These are phyloP conservation scores for Podabrus alpinus DNA, from an alignment of 2,888 invertebrate species.

Conservation along the genomic window DNA sequence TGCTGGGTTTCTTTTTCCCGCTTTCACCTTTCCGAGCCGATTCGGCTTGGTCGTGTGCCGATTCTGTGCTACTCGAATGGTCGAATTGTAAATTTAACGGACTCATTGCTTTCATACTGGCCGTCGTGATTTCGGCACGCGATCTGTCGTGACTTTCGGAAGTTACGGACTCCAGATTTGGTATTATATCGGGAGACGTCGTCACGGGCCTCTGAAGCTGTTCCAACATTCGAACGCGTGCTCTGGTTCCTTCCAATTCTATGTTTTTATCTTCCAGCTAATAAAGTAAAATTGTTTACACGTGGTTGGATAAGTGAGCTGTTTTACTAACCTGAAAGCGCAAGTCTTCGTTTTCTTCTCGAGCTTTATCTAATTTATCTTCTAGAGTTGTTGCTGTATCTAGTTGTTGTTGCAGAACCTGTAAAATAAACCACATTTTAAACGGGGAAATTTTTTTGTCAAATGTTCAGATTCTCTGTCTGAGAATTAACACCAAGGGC, in stretches of 20 bases:
- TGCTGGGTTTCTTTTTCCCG: conserved; percentile 62
- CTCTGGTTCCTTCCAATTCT: conserved; percentile 81
- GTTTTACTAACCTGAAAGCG: conserved; percentile 70
- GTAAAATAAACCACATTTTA: conserved; percentile 44
- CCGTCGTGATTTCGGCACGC: conserved; percentile 56
- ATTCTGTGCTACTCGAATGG: conserved; percentile 68
- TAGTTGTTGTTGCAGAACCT: conserved; percentile 75
- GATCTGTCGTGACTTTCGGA: conserved; percentile 54
- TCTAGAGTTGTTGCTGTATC: conserved; percentile 69
- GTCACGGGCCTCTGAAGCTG: conserved; percentile 51
- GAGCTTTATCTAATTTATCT: conserved; percentile 72
- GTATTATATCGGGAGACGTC: conserved; percentile 53
- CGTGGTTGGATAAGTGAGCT: background rate
- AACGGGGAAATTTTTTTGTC: background rate
- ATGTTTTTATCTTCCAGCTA: conserved; percentile 83
- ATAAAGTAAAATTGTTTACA: conserved; percentile 32
- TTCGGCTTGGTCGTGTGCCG: conserved; percentile 64
- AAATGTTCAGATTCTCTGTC: too few relatives aligned
- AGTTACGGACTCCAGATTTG: conserved; percentile 52
- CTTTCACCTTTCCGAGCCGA: conserved; percentile 44
- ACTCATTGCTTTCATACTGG: conserved; percentile 65
- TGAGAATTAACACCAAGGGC: too few relatives aligned
- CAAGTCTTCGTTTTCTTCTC: conserved; percentile 81
- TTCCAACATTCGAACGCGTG: conserved; percentile 75
- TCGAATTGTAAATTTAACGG: conserved; percentile 60